phyloP scores from a whole-genome alignment of 2,888 invertebrate species.

The Antitype chi region DNA sequence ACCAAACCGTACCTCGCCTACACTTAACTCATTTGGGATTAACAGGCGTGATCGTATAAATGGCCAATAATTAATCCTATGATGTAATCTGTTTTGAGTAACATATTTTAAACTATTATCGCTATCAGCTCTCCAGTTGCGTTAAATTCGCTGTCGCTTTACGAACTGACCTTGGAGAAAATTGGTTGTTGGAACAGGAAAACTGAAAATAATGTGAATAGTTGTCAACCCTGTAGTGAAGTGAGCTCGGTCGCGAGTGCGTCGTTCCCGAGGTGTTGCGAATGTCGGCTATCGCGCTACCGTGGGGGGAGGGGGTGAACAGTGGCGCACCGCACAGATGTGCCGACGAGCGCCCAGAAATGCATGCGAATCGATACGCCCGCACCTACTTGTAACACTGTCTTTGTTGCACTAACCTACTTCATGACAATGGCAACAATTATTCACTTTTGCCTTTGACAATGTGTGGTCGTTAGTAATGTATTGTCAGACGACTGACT shows the following conservation, averaged over 20 bases:
- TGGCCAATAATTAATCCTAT: conserved; percentile 31
- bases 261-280: conserved; percentile 88
- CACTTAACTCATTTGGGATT: conserved; percentile 37
- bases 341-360: conserved; percentile 74
- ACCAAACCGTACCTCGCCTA: conserved; percentile 24
- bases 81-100: conserved; percentile 40
- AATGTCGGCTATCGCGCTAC: conserved; percentile 87
- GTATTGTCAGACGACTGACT: conserved; percentile 21
- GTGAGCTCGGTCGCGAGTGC: conserved; percentile 84
- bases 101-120: conserved; percentile 13
- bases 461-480: conserved; percentile 41
- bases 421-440: conserved; percentile 66
- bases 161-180: not conserved
- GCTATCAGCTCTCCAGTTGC: not conserved
- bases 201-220: conserved; percentile 21
- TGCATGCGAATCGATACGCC: conserved; percentile 89
- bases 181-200: conserved; percentile 19
- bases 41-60: conserved; percentile 40
- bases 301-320: conserved; percentile 76
- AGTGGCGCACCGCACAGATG: conserved; percentile 86
- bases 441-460: conserved; percentile 57
- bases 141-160: conserved; percentile 3
- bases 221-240: conserved; percentile 81
- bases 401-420: conserved; percentile 89
- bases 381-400: conserved; percentile 83